These are phyloP conservation scores for Baccha elongata DNA, from an alignment of 2,888 invertebrate species.

Conservation along the genomic window DNA sequence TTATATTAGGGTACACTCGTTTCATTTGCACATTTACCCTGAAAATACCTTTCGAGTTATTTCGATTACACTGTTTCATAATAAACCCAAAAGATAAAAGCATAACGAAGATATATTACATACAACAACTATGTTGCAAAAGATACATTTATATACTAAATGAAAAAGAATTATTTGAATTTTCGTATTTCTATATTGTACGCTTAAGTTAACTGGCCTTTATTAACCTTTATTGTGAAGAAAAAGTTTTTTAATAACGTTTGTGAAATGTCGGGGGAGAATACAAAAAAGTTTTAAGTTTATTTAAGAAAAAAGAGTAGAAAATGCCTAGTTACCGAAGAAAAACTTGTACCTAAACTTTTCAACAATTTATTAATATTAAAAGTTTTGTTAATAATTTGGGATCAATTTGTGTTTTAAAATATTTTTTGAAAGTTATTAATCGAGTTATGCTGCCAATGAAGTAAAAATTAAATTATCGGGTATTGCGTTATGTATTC, in stretches of 20 bases:
- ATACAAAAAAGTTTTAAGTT: not conserved
- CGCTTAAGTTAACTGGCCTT: not conserved
- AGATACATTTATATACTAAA: not conserved
- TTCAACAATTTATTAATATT: not conserved
- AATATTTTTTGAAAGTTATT: no score
- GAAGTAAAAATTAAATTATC: no score
- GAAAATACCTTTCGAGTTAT: no score
- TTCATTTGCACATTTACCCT: no score
- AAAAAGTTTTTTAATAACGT: constrained; percentile 19
- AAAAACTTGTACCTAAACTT: not conserved
- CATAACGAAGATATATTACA: not conserved
- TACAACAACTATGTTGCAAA: not conserved
- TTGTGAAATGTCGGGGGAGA: not conserved
- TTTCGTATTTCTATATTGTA: not conserved
- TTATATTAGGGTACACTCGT: no score
- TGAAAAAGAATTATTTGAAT: not conserved
- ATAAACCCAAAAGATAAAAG: not conserved
- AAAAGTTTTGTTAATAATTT: not conserved
- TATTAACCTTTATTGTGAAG: not conserved
- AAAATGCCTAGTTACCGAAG: not conserved
- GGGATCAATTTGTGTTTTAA: not conserved
- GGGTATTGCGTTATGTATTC: no score
- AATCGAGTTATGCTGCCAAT: no score
- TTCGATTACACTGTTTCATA: no score
- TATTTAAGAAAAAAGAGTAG: not conserved